These are phyloP conservation scores for Dinoponera quadriceps DNA, from an alignment of 1,140 invertebrate species.

Conservation along the genomic window DNA sequence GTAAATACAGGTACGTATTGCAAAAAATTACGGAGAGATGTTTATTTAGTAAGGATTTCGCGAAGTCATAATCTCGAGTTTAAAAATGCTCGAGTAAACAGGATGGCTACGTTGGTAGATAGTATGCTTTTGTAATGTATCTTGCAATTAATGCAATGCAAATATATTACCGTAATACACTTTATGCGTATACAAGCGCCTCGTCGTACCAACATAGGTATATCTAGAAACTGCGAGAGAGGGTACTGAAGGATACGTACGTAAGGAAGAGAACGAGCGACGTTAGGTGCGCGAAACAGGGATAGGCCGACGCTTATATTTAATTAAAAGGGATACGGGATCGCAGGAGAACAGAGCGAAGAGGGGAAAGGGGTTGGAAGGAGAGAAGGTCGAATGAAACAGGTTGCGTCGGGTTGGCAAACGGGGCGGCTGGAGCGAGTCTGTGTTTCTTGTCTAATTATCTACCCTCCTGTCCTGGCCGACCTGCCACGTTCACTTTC, in stretches of 20 bases:
- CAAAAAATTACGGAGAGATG: background rate
- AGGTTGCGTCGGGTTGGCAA: conserved; percentile 2
- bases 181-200: background rate
- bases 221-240: background rate
- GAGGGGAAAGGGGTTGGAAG: background rate
- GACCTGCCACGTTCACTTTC: conserved; percentile 73
- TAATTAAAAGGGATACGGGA: conserved; percentile 80
- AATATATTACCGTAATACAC: conserved; percentile 2
- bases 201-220: background rate
- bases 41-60: conserved; percentile 5
- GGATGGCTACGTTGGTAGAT: no score
- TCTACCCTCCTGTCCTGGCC: conserved; percentile 70
- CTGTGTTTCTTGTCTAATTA: conserved; percentile 82
- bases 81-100: no score
- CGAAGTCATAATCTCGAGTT: background rate
- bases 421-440: conserved; percentile 18
- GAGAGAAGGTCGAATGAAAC: conserved; percentile 48
- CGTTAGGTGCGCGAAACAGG: conserved; percentile 65
- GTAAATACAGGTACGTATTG: background rate
- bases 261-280: background rate
- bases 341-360: background rate
- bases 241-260: background rate
- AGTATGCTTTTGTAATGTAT: background rate
- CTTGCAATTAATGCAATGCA: background rate
- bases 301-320: conserved; percentile 80